Conservation (phyloP, 2,113 vertebrate species). For the Ochotona curzoniae region DNA sequence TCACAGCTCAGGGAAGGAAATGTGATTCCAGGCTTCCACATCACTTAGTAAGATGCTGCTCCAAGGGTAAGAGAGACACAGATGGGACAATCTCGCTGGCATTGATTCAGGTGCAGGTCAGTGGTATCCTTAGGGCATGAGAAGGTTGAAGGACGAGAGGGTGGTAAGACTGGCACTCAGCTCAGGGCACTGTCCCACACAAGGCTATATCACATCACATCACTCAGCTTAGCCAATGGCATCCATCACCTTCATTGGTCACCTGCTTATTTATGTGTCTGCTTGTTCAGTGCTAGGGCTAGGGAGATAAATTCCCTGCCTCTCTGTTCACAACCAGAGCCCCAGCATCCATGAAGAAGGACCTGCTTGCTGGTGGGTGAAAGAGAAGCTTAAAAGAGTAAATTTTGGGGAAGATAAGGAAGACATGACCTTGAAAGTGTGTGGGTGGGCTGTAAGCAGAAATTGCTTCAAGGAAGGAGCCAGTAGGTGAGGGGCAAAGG, state of each 20-base stretch:
- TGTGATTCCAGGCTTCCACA: not conserved
- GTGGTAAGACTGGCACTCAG: accelerated
- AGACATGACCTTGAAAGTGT: not conserved
- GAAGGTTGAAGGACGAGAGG: not conserved
- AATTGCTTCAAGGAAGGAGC: not conserved
- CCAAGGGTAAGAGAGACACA: not conserved
- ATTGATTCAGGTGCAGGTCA: not conserved
- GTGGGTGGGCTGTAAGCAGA: not conserved
- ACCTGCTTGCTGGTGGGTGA: not conserved
- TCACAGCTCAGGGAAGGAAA: not conserved
- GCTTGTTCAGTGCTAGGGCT: not conserved
- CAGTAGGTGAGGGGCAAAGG: not conserved
- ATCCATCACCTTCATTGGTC: not conserved
- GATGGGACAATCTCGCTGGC: accelerated
- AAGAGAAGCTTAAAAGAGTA: not conserved
- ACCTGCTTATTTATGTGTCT: not conserved
- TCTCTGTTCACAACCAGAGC: not conserved
- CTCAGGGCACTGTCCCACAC: not conserved
- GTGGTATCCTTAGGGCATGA: not conserved
- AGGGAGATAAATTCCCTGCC: not conserved
- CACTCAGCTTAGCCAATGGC: not conserved
- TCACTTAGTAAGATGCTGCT: not conserved
- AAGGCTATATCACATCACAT: not conserved
- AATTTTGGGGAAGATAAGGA: not conserved
- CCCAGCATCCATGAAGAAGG: not conserved